These are phyloP conservation scores for Rhinichthys klamathensis DNA, from an alignment of 2,113 vertebrate species.

Conservation along the genomic window DNA sequence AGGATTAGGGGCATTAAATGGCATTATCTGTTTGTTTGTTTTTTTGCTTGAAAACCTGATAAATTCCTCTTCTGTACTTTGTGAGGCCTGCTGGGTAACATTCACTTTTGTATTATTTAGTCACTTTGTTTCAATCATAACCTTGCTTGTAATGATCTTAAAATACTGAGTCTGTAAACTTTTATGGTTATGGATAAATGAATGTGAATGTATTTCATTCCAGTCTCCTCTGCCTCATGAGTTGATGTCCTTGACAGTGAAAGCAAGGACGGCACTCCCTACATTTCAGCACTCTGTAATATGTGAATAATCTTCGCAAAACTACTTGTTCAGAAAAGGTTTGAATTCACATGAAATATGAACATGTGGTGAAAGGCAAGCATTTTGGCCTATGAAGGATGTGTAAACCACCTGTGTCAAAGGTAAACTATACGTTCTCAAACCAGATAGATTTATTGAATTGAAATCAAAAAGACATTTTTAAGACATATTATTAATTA, in stretches of 20 bases:
- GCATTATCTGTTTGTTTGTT: neutral
- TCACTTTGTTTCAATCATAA: neutral
- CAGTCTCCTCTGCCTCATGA: neutral
- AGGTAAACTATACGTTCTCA: neutral
- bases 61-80: slow-evolving; percentile 33
- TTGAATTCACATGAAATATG: slow-evolving; percentile 60
- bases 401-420: neutral
- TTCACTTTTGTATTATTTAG: neutral
- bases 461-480: neutral
- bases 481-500: neutral
- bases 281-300: slow-evolving; percentile 56
- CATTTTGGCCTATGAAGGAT: slow-evolving; percentile 3
- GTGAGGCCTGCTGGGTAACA: neutral
- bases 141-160: neutral
- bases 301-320: slow-evolving; percentile 7
- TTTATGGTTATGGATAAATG: neutral
- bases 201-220: neutral
- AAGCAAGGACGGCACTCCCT: slow-evolving; percentile 7
- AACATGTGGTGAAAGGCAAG: slow-evolving; percentile 59
- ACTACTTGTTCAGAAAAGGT: neutral
- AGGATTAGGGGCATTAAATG: slow-evolving; percentile 17
- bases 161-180: neutral
- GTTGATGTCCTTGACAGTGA: slow-evolving; percentile 63
- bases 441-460: neutral
- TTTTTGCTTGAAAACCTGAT: slow-evolving; percentile 28